Evolutionary conservation across 2,797 vertebrate genomes (phyloP).

Genomic region (Emydoidea blandingii): DNA sequence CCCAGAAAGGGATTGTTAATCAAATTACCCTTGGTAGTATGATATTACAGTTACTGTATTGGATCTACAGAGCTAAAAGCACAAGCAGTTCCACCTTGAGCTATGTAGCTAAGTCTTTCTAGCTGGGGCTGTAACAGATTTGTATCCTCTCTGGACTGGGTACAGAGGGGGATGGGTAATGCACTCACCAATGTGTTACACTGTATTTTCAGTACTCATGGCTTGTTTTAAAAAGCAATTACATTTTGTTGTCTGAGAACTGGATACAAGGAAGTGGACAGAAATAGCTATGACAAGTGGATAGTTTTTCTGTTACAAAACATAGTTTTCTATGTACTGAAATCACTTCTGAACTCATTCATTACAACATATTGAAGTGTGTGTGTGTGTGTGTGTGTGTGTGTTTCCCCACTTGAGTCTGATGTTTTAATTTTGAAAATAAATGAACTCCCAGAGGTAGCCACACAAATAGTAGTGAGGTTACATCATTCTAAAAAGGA

Average conservation of each 20-base stretch:
- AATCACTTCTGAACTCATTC: background rate
- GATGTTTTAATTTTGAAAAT: background rate
- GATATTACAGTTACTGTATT: background rate
- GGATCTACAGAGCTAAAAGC: background rate
- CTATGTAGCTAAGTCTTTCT: background rate
- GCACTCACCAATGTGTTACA: background rate
- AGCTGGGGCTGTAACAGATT: background rate
- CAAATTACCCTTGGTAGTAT: background rate
- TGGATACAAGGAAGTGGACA: background rate
- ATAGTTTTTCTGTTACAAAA: background rate
- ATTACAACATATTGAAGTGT: background rate
- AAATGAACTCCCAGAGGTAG: background rate
- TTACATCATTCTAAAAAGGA: background rate
- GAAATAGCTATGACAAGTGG: background rate
- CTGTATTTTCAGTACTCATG: background rate
- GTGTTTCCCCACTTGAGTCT: background rate
- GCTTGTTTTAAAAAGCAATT: background rate
- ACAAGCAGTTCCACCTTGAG: background rate
- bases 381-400: background rate
- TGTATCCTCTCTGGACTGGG: background rate
- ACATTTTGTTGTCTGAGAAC: background rate
- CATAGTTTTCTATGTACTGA: background rate
- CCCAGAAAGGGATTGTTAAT: background rate
- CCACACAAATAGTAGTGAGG: constrained; percentile 5
- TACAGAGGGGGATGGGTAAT: background rate